Evolutionary conservation across 2,797 vertebrate species (phyloP), one percentile per base, ranked within the genome.

Genomic region (Hemibagrus guttatus): DNA sequence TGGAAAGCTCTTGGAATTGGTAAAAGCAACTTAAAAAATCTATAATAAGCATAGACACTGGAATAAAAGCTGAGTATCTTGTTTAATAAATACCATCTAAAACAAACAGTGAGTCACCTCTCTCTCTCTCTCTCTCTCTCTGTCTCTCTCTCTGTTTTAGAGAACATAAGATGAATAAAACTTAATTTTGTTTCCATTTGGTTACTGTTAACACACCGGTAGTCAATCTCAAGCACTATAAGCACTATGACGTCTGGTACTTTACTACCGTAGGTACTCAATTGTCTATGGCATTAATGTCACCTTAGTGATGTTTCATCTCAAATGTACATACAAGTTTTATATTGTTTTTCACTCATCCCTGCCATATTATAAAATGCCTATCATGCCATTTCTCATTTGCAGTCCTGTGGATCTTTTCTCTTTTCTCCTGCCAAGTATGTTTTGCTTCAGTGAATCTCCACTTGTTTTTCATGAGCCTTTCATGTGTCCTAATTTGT

Each of bases 401-500:
- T 82, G 84, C 63, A 56, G 78, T 26, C 26, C 16, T 76, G 6
- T 49, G 35, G 26, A 39, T 78, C n/a, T 28, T n/a, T 21, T 52
- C 42, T 52, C 17, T 84, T 59, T 68, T 21, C 56, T 49, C 26
- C 11, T 64, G 52, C n/a, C 79, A 68, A 52, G 42, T 26, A n/a
- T n/a, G 78, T 81, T 81, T 81, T 42, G 39, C 35, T 81, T n/a
- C 35, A 28, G 23, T n/a, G 59, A 63, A 28, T n/a, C 31, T 42
- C 35, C 12, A 4, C 56, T 56, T 9, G 52, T 56, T 31, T 59
- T 79, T 79, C 31, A 63, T 66, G 59, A 9, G n/a, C 26, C 4
- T n/a, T n/a, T n/a, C n/a, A n/a, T n/a, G 63, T 61, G 81, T 83
- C 52, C 26, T 76, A 82, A 82, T 88, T 79, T 63, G 79, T 78